phyloP scores from a whole-genome alignment of 1,140 invertebrate species.

The Saxidomus purpurata region DNA sequence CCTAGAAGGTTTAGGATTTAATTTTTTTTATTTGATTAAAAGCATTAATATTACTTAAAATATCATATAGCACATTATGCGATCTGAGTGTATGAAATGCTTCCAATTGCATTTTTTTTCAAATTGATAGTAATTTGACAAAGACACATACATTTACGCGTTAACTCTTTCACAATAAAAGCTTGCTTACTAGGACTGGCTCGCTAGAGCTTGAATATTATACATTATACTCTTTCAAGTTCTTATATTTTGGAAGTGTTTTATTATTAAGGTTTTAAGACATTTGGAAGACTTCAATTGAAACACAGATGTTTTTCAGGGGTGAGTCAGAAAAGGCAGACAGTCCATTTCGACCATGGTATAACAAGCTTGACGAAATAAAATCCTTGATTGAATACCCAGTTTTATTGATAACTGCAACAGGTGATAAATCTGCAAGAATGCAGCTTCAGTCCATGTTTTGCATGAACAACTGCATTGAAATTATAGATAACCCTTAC shows the following conservation, averaged over 20 bases:
- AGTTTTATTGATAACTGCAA: background rate
- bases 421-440: conserved; percentile 31
- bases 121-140: background rate
- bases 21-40: background rate
- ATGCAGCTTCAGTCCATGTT: conserved; percentile 54
- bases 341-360: conserved; percentile 18
- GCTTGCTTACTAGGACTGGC: background rate
- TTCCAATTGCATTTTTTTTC: background rate
- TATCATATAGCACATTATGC: too few species aligned
- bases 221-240: too few species aligned
- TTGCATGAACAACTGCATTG: conserved; percentile 26
- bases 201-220: too few species aligned
- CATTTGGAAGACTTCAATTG: conserved; percentile 5
- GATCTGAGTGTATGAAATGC: background rate
- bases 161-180: too few species aligned
- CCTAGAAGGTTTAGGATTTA: background rate
- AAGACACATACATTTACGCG: background rate
- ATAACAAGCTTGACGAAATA: conserved; percentile 20
- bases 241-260: background rate
- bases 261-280: too few species aligned
- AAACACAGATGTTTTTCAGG: too few species aligned
- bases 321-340: too few species aligned
- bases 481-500: conserved; percentile 52
- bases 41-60: background rate
- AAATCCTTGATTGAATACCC: background rate